Conservation (phyloP, 2,797 vertebrate species). For the Xenopus petersii region DNA sequence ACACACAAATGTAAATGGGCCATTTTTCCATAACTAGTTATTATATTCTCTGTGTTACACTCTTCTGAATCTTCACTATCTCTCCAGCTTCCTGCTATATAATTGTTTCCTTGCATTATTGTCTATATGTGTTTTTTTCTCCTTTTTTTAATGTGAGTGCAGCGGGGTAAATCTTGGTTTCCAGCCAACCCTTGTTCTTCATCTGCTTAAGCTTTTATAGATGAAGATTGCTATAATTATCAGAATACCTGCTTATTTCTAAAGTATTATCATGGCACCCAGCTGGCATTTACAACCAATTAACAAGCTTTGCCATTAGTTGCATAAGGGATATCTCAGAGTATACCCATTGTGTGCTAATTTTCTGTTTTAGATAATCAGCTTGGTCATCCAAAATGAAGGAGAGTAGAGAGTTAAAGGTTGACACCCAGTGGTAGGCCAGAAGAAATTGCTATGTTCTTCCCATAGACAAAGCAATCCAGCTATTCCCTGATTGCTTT, state of each 20-base stretch:
- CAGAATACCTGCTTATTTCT: conserved; percentile 98
- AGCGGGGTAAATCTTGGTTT: conserved; percentile 86
- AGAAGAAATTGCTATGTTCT: conserved; percentile 84
- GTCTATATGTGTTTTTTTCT: conserved; percentile 65
- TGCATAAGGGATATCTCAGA: conserved; percentile 80
- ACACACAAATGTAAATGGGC: conserved; percentile 81
- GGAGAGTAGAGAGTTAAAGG: conserved; percentile 74
- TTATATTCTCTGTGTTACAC: conserved; percentile 77
- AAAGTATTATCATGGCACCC: conserved; percentile 95
- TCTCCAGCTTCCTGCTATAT: conserved; percentile 78
- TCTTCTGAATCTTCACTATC: conserved; percentile 79
- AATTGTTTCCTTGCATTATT: conserved; percentile 91
- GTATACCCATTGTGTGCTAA: conserved; percentile 82
- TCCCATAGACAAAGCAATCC: conserved; percentile 82
- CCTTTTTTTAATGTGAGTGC: conserved; percentile 82
- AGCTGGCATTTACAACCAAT: conserved; percentile 97
- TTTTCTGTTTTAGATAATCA: conserved; percentile 84
- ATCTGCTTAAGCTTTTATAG: conserved; percentile 85
- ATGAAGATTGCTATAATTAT: conserved; percentile 99
- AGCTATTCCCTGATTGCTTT: conserved; percentile 83
- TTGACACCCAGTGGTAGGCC: conserved; percentile 74
- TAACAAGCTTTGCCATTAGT: conserved; percentile 98
- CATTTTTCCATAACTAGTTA: conserved; percentile 83
- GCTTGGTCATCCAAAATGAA: conserved; percentile 76
- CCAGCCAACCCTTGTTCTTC: conserved; percentile 79